Conservation (phyloP, 2,113 vertebrate genomes). For the Dasyurus viverrinus region DNA sequence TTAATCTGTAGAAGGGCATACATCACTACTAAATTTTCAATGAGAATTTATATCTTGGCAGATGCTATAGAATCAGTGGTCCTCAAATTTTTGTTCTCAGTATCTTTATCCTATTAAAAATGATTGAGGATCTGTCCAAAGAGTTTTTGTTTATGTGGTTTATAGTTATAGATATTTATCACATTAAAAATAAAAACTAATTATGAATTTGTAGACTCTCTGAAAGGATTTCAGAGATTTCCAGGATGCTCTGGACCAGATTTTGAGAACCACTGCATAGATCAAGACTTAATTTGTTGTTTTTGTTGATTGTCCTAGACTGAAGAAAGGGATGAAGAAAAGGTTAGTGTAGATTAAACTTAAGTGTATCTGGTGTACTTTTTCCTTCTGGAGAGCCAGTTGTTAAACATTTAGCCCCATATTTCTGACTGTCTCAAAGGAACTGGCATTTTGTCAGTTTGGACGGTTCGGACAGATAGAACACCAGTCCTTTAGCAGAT, state of each 20-base stretch:
- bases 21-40: background rate
- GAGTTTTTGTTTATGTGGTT: too few species aligned
- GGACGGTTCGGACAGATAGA: background rate
- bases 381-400: background rate
- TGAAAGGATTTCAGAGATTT: too few species aligned
- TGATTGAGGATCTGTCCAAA: too few species aligned
- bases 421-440: background rate
- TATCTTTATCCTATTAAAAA: too few species aligned
- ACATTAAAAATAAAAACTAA: too few species aligned
- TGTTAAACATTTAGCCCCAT: background rate
- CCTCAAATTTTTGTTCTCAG: too few species aligned
- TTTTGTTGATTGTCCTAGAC: background rate
- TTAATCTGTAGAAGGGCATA: background rate
- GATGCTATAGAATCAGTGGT: too few species aligned
- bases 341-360: background rate
- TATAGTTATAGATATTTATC: too few species aligned
- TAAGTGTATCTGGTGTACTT: background rate
- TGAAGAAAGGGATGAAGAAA: background rate
- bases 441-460: background rate
- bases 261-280: too few species aligned
- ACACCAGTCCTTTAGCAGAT: background rate
- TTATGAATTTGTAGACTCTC: too few species aligned
- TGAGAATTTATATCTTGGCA: background rate
- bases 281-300: background rate
- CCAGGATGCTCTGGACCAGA: too few species aligned